A percentile compares a stretch with the other conserved stretches of the same genome.
phyloP scores from a whole-genome alignment of 2,113 vertebrate species.

The Tragelaphus buxtoni region DNA sequence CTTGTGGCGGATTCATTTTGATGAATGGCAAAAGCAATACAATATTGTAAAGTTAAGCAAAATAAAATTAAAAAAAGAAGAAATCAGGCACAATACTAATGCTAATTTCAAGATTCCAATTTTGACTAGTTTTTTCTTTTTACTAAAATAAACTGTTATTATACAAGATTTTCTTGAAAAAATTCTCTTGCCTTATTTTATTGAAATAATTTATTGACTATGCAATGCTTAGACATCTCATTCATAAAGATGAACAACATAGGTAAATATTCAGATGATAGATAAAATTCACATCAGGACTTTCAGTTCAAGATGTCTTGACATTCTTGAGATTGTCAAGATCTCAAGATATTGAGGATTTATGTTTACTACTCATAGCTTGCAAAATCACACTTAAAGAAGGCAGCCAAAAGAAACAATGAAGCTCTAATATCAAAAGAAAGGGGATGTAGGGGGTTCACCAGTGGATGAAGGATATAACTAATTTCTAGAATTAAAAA shows the following conservation, averaged over 20 bases:
- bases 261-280: constrained; percentile 25
- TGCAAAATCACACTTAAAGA: constrained; percentile 13
- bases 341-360: neutral
- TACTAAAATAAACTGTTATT: neutral
- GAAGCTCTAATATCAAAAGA: neutral
- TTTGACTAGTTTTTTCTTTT: neutral
- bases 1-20: too few species aligned
- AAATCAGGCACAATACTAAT: neutral
- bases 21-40: too few species aligned
- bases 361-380: neutral
- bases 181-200: constrained; percentile 41
- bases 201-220: constrained; percentile 39
- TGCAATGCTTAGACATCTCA: neutral
- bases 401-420: neutral
- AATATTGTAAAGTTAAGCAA: too few species aligned
- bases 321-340: neutral
- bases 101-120: neutral
- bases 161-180: neutral
- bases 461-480: neutral
- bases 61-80: too few species aligned
- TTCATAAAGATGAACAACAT: neutral
- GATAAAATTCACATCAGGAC: constrained; percentile 13
- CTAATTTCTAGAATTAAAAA: constrained; percentile 47
- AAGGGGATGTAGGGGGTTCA: neutral
- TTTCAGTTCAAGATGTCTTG: constrained; percentile 3